Evolutionary conservation across 2,888 invertebrate species (phyloP), one percentile per base, ranked within the genome.

Genomic region (Nymphalis c-album): DNA sequence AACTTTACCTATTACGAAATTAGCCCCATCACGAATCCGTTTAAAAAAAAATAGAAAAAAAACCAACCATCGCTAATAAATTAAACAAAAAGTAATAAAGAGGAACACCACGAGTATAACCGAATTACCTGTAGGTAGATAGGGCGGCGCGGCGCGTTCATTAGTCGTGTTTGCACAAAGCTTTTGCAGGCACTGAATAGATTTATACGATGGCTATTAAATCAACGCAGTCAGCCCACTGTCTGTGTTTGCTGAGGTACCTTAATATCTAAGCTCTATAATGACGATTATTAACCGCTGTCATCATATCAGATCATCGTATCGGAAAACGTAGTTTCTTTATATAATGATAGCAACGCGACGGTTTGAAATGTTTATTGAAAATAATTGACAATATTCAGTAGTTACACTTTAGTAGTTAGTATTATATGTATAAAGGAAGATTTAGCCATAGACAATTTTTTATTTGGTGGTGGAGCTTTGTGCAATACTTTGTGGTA

Each of bases 141-240:
- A 69, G 71, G 65, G 70, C 71, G 69, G 69, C 69, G 69, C 72
- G 64, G 62, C 67, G 74, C 84, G 81, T 87, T 89, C 88, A 89
- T 89, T 88, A 88, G 86, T 72, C 71, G 61, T 86, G 85, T 88
- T 88, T 88, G 85, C 80, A 79, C 78, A 81, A 84, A 80, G 84
- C 82, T 82, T 85, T 83, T 77, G 78, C 78, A 71, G 71, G 73
- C 77, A 81, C 82, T 81, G 80, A 85, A 86, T 84, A 83, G 82
- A 82, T 86, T 84, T 84, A 84, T 80, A 81, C 78, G 76, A 64
- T 63, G 76, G 76, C 77, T 84, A 82, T 84, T 82, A 78, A 85
- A 85, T 86, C 85, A 87, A 82, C 78, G 78, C 73, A 76, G 74
- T 31, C 55, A 55, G 71, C 72, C 74, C 76, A 74, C 76, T 72